These are phyloP conservation scores for Xiphophorus couchianus DNA, from an alignment of 2,113 vertebrate genomes.

Conservation along the genomic window DNA sequence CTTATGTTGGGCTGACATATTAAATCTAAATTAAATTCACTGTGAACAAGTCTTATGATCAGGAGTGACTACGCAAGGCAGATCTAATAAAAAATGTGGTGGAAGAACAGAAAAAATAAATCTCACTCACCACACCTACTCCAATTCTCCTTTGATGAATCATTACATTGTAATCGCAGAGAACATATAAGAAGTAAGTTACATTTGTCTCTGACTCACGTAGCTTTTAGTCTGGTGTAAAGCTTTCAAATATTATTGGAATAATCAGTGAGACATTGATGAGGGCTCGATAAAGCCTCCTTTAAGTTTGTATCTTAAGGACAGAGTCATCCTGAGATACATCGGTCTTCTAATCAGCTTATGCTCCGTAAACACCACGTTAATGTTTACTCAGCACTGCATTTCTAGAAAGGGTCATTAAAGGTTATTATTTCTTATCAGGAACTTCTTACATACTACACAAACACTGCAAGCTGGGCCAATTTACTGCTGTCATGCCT, in stretches of 20 bases:
- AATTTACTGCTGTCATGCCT: slow-evolving; percentile 12
- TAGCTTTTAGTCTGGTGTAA: no score
- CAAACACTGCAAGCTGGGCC: not conserved
- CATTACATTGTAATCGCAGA: no score
- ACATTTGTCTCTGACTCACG: no score
- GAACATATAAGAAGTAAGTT: no score
- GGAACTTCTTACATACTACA: not conserved
- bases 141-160: no score
- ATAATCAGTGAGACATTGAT: not conserved
- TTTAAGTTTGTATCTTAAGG: not conserved
- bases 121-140: no score
- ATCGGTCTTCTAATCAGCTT: not conserved
- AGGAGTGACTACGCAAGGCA: no score
- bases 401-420: not conserved
- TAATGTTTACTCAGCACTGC: not conserved
- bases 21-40: not conserved
- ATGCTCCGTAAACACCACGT: not conserved
- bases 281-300: not conserved
- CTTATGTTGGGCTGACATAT: not conserved
- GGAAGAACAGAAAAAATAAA: no score
- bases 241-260: no score
- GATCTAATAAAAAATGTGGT: no score
- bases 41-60: no score
- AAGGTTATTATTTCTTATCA: slow-evolving; percentile 12
- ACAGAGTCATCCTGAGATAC: not conserved